Conservation (phyloP, 1,140 invertebrate genomes). For the Sinonovacula constricta region DNA sequence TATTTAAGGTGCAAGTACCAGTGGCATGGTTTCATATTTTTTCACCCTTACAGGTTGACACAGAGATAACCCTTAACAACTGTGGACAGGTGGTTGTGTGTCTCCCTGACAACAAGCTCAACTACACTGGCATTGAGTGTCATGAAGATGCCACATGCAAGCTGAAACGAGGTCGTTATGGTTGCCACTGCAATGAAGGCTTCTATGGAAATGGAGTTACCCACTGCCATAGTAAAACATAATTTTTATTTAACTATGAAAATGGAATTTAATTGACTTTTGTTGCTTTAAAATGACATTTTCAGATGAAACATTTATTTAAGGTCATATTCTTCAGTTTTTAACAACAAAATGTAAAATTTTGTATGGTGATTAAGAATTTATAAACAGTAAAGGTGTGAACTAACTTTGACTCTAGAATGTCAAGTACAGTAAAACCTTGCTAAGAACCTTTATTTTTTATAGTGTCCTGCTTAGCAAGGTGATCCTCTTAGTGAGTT, state of each 20-base stretch:
- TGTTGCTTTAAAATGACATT: background rate
- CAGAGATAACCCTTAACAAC: background rate
- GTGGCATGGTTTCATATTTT: no score
- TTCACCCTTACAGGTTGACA: constrained; percentile 13
- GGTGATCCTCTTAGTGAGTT: no score
- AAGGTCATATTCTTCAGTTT: background rate
- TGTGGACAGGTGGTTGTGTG: background rate
- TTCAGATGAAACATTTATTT: background rate
- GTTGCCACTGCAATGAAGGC: constrained; percentile 25
- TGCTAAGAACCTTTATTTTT: no score
- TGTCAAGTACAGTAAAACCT: no score
- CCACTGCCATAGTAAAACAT: constrained; percentile 10
- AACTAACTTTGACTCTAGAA: no score
- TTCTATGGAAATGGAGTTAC: constrained; percentile 23
- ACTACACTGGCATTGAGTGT: background rate
- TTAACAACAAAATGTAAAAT: background rate
- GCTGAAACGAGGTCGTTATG: constrained; percentile 10
- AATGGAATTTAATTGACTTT: no score
- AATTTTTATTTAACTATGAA: no score
- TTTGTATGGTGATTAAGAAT: background rate
- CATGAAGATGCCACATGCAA: constrained; percentile 15
- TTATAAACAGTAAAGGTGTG: no score
- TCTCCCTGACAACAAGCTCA: background rate
- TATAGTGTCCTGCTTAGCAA: no score
- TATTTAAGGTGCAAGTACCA: no score